Evolutionary conservation across 35 echinoderm and acorn worm genomes (phyloP).

Genomic region (Diadema setosum): DNA sequence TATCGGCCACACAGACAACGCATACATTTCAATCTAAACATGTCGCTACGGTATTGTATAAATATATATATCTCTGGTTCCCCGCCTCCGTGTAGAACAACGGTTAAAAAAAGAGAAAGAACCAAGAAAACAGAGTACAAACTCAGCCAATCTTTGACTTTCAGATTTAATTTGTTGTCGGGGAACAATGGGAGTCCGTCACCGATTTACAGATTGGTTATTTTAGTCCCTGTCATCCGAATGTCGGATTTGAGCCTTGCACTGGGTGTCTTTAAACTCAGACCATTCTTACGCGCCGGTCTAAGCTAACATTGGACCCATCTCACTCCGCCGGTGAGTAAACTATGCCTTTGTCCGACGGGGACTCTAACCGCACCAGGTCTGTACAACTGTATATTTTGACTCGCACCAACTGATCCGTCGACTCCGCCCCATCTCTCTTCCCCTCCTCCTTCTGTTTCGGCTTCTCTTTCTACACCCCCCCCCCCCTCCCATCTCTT

Average conservation of each 20-base stretch:
- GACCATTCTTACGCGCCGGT: neutral
- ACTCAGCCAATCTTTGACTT: neutral
- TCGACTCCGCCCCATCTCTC: neutral
- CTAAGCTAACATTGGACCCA: neutral
- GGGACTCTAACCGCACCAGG: neutral
- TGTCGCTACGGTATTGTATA: neutral
- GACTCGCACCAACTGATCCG: neutral
- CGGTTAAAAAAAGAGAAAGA: neutral
- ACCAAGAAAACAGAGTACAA: too few species aligned
- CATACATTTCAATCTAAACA: slow-evolving; percentile 3
- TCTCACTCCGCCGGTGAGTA: neutral
- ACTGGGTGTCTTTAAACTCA: neutral
- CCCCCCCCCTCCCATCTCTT: neutral
- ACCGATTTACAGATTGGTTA: neutral
- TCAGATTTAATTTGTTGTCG: neutral
- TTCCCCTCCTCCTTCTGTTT: neutral
- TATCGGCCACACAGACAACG: neutral
- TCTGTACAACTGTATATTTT: slow-evolving; percentile 26
- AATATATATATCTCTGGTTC: neutral
- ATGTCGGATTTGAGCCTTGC: slow-evolving; percentile 10
- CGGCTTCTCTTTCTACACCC: neutral
- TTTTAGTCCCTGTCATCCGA: neutral
- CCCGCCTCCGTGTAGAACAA: neutral
- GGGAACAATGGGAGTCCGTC: neutral
- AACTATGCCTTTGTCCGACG: neutral